Evolutionary conservation across 1,140 invertebrate species (phyloP).

Genomic region (Drosophila pruinosa): DNA sequence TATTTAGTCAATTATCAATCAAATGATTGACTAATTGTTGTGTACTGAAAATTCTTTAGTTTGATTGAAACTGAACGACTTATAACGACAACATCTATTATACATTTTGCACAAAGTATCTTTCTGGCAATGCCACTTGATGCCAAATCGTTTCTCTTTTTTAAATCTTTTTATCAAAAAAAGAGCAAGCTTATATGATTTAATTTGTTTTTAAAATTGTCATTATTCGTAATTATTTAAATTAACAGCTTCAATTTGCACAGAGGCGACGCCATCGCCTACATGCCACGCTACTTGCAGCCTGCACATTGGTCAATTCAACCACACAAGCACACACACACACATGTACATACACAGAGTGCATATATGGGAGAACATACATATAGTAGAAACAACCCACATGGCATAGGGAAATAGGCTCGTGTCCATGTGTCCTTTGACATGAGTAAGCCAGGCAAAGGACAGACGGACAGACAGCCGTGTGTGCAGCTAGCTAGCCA

Average conservation of each 20-base stretch:
- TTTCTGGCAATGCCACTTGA: too few relatives aligned
- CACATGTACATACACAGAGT: background rate
- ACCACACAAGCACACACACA: background rate
- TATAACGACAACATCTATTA: too few relatives aligned
- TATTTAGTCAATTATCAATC: too few relatives aligned
- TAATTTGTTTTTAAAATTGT: too few relatives aligned
- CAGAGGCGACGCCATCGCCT: conserved; percentile 40
- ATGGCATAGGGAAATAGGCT: conserved; percentile 33
- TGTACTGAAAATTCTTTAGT: too few relatives aligned
- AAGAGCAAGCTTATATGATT: too few relatives aligned
- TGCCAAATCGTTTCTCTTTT: too few relatives aligned
- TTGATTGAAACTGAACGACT: too few relatives aligned
- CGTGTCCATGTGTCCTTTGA: conserved; percentile 18
- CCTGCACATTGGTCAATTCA: conserved; percentile 64
- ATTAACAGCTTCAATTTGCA: background rate
- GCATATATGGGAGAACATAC: background rate
- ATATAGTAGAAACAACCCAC: conserved; percentile 40
- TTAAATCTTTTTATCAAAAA: too few relatives aligned
- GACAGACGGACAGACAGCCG: background rate
- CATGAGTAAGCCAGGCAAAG: background rate
- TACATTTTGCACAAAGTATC: too few relatives aligned
- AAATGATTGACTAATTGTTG: too few relatives aligned
- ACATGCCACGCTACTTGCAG: conserved; percentile 41
- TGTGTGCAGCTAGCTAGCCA: background rate
- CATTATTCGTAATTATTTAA: too few relatives aligned